phyloP scores from a whole-genome alignment of 2,888 invertebrate genomes.

The Drosophila pseudotalamancana region DNA sequence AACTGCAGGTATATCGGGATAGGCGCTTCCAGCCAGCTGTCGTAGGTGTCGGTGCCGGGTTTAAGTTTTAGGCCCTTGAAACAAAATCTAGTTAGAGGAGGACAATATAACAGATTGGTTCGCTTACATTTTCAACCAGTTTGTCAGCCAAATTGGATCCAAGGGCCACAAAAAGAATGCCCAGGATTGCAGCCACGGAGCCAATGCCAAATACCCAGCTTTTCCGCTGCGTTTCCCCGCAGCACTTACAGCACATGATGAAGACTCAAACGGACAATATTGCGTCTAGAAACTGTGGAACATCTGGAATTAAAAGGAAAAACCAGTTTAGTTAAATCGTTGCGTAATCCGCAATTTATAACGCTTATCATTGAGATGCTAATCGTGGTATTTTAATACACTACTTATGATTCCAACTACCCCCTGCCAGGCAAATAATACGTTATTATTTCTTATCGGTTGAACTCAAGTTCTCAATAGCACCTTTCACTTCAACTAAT shows the following conservation, averaged over 20 bases:
- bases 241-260: slow-evolving; percentile 81
- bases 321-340: background rate
- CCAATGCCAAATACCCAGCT: slow-evolving; percentile 83
- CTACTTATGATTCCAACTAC: slow-evolving; percentile 20
- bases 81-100: too few relatives aligned
- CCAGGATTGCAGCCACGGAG: slow-evolving; percentile 70
- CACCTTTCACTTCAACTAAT: slow-evolving; percentile 29
- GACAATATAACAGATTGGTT: background rate
- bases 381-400: slow-evolving; percentile 38
- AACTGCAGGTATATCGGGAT: slow-evolving; percentile 92
- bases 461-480: slow-evolving; percentile 19
- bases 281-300: background rate
- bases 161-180: slow-evolving; percentile 73
- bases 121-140: slow-evolving; percentile 78
- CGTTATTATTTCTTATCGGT: slow-evolving; percentile 46
- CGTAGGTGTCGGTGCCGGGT: slow-evolving; percentile 87
- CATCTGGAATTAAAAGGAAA: slow-evolving; percentile 28
- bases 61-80: slow-evolving; percentile 88
- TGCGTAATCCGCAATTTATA: slow-evolving; percentile 18
- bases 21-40: slow-evolving; percentile 92
- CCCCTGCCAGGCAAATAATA: slow-evolving; percentile 16
- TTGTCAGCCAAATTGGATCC: slow-evolving; percentile 77
- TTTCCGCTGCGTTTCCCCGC: slow-evolving; percentile 82
- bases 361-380: slow-evolving; percentile 19
- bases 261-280: background rate